These are phyloP conservation scores for Hyperoplus lanceolatus DNA, from an alignment of 2,797 vertebrate species.

Conservation along the genomic window DNA sequence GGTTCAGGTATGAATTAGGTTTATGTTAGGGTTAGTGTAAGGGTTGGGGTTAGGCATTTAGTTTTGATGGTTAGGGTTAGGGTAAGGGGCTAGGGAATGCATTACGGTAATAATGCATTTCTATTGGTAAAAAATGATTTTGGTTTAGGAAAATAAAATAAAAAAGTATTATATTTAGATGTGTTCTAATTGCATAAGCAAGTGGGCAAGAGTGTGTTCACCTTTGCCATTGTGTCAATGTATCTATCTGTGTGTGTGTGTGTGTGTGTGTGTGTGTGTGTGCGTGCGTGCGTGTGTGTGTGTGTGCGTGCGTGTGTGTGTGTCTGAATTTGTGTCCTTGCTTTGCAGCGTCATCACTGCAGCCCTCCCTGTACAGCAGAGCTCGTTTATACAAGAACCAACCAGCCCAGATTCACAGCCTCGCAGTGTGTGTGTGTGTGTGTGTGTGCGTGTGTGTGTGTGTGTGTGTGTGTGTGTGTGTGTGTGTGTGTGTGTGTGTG, in stretches of 20 bases:
- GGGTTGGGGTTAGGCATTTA: no score
- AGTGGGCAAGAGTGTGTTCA: no score
- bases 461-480: slow-evolving; percentile 9
- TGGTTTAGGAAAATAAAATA: no score
- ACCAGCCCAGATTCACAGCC: slow-evolving; percentile 62
- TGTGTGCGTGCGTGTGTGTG: slow-evolving; percentile 13
- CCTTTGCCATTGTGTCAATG: not conserved
- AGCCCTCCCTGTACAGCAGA: slow-evolving; percentile 71
- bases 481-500: slow-evolving; percentile 3
- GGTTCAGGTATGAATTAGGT: no score
- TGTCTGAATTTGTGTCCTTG: slow-evolving; percentile 14
- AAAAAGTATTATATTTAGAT: no score
- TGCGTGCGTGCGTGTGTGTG: not conserved
- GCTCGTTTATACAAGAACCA: slow-evolving; percentile 75
- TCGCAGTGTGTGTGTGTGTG: not conserved
- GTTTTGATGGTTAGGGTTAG: no score
- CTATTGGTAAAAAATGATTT: no score
- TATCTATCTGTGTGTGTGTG: not conserved
- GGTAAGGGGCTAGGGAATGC: no score
- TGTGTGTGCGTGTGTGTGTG: slow-evolving; percentile 8
- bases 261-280: not conserved
- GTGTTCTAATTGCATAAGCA: no score
- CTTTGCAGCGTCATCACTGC: slow-evolving; percentile 76
- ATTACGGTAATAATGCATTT: no score
- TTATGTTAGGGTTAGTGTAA: no score